Evolutionary conservation across 2,797 vertebrate species (phyloP).

Genomic region (Epinephelus coioides): DNA sequence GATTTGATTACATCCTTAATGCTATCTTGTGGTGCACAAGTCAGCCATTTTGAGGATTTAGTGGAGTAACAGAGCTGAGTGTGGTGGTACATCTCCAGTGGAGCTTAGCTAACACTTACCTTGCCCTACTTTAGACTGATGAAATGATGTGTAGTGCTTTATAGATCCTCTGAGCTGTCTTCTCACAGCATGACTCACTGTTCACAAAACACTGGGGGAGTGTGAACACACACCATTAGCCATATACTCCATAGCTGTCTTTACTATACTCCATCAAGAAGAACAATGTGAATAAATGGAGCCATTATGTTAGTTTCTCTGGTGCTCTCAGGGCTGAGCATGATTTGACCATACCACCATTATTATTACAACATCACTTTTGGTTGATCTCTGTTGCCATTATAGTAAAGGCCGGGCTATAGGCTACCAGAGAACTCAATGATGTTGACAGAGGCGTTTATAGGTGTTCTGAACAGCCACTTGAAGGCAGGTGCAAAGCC

Average conservation of each 20-base stretch:
- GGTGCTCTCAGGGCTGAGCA: not conserved
- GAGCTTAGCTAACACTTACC: not conserved
- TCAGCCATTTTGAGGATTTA: constrained; percentile 35
- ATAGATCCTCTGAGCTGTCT: constrained; percentile 7
- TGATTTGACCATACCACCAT: not conserved
- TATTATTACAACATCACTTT: not conserved
- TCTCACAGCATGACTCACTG: constrained; percentile 6
- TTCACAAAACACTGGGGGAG: not conserved
- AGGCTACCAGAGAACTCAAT: not conserved
- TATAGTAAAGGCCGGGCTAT: not conserved
- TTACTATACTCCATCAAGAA: not conserved
- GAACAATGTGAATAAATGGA: not conserved
- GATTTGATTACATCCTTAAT: constrained; percentile 14
- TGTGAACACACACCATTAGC: not conserved
- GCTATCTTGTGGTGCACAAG: not conserved
- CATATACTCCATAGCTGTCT: not conserved
- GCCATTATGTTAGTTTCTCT: not conserved
- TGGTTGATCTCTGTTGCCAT: not conserved
- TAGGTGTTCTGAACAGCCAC: not conserved
- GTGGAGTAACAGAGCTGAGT: constrained; percentile 3
- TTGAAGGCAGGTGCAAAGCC: not conserved
- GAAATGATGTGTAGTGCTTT: not conserved
- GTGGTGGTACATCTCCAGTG: not conserved
- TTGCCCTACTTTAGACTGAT: constrained; percentile 14
- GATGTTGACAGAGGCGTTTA: not conserved